A percentile compares a stretch with the other conserved stretches of the same genome.
Conservation (phyloP, 2,888 invertebrate genomes). For the Hirtodrosophila confusa region DNA sequence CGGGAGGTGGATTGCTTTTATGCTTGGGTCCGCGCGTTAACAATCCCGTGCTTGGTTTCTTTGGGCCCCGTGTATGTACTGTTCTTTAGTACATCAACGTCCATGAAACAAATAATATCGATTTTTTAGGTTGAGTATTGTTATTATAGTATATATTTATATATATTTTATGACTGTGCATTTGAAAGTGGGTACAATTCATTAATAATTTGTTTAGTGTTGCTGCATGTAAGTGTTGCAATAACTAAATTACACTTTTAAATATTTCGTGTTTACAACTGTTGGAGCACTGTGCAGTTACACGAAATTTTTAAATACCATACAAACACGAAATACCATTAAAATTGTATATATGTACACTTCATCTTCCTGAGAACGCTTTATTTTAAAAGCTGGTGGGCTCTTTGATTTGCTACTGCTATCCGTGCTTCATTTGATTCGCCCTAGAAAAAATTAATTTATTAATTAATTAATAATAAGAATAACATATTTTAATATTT, state of each 20-base stretch:
- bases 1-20: no score
- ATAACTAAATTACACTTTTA: conserved; percentile 4
- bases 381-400: conserved; percentile 97
- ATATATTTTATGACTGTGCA: no score
- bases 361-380: conserved; percentile 26
- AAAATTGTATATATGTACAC: conserved; percentile 44
- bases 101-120: no score
- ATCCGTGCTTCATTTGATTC: conserved; percentile 98
- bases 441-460: conserved; percentile 85
- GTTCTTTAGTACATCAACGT: no score
- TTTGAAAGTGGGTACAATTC: no score
- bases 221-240: background rate
- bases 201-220: conserved; percentile 3
- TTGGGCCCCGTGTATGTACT: no score
- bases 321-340: conserved; percentile 35
- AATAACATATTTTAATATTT: no score
- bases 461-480: no score
- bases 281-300: conserved; percentile 62
- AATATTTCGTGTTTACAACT: conserved; percentile 39
- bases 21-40: no score
- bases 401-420: conserved; percentile 97
- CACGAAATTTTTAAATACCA: conserved; percentile 42
- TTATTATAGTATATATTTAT: no score
- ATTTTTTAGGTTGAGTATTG: no score
- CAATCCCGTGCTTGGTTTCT: no score